phyloP scores from a whole-genome alignment of 2,888 invertebrate genomes.

The Arctia plantaginis region DNA sequence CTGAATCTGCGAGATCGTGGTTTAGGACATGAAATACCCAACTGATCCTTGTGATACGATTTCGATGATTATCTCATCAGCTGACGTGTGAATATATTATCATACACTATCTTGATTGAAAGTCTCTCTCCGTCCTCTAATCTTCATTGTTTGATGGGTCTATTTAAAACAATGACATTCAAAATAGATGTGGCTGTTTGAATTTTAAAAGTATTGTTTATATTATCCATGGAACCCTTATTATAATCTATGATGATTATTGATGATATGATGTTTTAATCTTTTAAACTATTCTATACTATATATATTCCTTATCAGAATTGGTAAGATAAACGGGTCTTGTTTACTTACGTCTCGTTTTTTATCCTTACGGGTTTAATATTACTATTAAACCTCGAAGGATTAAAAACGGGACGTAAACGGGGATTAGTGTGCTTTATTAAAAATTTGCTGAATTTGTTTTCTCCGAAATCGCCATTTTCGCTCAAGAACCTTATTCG shows the following conservation, averaged over 20 bases:
- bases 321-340: not conserved
- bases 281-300: not conserved
- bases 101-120: slow-evolving; percentile 70
- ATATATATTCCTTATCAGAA: not conserved
- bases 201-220: slow-evolving; percentile 4
- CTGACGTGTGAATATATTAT: slow-evolving; percentile 57
- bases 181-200: slow-evolving; percentile 25
- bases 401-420: too few relatives aligned
- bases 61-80: slow-evolving; percentile 55
- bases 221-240: not conserved
- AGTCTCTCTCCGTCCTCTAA: slow-evolving; percentile 52
- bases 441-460: not conserved
- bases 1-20: not conserved
- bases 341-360: not conserved
- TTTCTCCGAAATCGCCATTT: not conserved
- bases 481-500: too few relatives aligned
- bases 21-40: not conserved
- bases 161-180: slow-evolving; percentile 36
- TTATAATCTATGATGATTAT: not conserved
- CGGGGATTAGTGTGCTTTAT: too few relatives aligned
- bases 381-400: too few relatives aligned
- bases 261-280: not conserved
- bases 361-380: not conserved
- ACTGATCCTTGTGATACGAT: slow-evolving; percentile 34
- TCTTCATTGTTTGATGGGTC: slow-evolving; percentile 47